Evolutionary conservation across 2,113 vertebrate species (phyloP).

Genomic region (Caretta caretta): DNA sequence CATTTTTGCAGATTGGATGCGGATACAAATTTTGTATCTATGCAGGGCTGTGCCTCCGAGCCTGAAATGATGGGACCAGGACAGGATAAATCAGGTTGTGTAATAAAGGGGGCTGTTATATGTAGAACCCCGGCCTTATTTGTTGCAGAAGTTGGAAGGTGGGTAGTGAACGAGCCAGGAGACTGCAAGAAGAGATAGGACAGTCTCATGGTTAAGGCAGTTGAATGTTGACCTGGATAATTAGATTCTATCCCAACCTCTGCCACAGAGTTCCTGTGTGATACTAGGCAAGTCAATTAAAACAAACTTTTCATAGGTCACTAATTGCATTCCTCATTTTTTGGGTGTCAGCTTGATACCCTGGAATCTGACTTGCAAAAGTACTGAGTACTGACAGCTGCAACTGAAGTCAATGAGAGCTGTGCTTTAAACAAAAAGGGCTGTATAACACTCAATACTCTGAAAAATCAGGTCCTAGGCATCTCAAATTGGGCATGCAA

Average conservation of each 20-base stretch:
- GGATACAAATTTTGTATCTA: too few relatives aligned
- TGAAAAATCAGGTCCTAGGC: background rate
- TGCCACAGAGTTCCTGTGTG: background rate
- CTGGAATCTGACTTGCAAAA: background rate
- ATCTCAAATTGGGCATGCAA: background rate
- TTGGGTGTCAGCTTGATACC: background rate
- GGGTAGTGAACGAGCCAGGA: background rate
- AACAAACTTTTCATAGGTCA: background rate
- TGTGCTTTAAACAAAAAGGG: background rate
- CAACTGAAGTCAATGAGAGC: background rate
- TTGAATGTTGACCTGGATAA: background rate
- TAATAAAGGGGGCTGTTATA: background rate
- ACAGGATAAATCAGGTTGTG: background rate
- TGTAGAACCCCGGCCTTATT: background rate
- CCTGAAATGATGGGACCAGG: too few relatives aligned
- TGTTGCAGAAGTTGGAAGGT: background rate
- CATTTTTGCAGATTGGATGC: too few relatives aligned
- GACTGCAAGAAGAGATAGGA: background rate
- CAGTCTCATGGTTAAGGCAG: background rate
- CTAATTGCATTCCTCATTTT: background rate
- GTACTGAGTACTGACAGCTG: background rate
- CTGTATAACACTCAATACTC: background rate
- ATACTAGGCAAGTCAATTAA: background rate
- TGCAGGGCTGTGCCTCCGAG: too few relatives aligned
- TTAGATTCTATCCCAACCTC: background rate